Conservation (phyloP, 2,888 invertebrate species). For the Macaria notata region DNA sequence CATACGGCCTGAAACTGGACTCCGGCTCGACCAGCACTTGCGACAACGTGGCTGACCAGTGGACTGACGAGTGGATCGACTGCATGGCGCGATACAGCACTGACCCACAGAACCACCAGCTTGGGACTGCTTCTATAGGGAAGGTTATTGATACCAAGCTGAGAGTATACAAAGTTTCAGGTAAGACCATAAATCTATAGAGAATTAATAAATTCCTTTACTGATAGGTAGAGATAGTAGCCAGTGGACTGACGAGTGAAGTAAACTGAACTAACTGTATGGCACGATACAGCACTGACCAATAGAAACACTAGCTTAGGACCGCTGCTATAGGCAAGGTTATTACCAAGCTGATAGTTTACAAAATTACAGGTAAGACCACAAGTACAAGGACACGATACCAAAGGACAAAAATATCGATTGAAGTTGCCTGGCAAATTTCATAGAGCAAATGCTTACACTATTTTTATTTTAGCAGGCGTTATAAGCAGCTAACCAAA, state of each 20-base stretch:
- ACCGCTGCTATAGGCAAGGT: conserved; percentile 88
- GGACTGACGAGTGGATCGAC: conserved; percentile 86
- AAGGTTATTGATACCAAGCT: conserved; percentile 83
- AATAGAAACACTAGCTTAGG: conserved; percentile 90
- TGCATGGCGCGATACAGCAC: conserved; percentile 87
- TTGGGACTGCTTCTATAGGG: conserved; percentile 90
- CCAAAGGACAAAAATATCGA: too few relatives aligned
- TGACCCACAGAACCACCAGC: conserved; percentile 91
- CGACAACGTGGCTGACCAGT: conserved; percentile 45
- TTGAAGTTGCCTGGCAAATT: too few relatives aligned
- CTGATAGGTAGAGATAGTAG: too few relatives aligned
- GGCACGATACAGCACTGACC: conserved; percentile 86
- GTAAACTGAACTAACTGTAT: conserved; percentile 83
- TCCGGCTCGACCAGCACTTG: conserved; percentile 64
- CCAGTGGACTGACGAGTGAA: conserved; percentile 84
- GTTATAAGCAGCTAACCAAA: too few relatives aligned
- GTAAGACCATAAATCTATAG: conserved; percentile 44
- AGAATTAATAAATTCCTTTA: too few relatives aligned
- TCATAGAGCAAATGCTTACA: too few relatives aligned
- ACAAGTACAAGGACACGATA: background rate
- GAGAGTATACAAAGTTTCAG: conserved; percentile 77
- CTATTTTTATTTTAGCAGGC: too few relatives aligned
- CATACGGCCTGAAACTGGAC: conserved; percentile 70
- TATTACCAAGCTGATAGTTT: conserved; percentile 79
- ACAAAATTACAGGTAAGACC: conserved; percentile 72